Percentiles rank a stretch among this genome's conserved stretches.
phyloP scores from a whole-genome alignment of 2,888 invertebrate genomes.

The Bombylius major region DNA sequence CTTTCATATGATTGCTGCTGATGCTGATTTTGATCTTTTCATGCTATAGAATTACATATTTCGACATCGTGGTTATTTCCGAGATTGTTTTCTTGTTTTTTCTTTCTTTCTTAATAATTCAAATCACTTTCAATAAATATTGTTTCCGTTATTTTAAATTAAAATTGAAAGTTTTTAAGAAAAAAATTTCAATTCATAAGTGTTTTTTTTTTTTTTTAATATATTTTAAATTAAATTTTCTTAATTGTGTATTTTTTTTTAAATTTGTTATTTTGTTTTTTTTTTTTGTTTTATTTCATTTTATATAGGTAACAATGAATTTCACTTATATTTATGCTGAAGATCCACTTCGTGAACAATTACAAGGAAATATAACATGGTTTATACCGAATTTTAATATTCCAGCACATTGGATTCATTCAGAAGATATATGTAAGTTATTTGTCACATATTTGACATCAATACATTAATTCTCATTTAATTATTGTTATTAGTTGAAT shows the following conservation, averaged over 20 bases:
- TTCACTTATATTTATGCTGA: conserved; percentile 78
- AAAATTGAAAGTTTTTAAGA: too few species aligned
- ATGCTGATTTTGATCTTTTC: too few species aligned
- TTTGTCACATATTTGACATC: conserved; percentile 12
- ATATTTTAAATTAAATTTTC: background rate
- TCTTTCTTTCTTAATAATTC: too few species aligned
- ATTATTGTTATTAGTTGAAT: too few species aligned
- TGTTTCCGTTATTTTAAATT: too few species aligned
- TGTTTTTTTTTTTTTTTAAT: background rate
- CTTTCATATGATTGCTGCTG: background rate
- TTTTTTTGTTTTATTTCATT: background rate
- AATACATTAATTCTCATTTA: conserved; percentile 12
- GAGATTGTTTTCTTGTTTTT: too few species aligned
- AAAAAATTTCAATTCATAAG: too few species aligned
- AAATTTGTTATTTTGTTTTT: too few species aligned
- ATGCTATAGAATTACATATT: too few species aligned
- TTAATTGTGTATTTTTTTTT: too few species aligned
- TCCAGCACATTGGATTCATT: conserved; percentile 78
- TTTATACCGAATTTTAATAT: conserved; percentile 56
- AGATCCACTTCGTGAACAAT: conserved; percentile 66
- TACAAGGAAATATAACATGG: conserved; percentile 81
- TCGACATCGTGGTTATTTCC: too few species aligned
- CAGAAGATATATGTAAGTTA: conserved; percentile 66
- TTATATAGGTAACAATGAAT: conserved; percentile 66
- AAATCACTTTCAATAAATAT: too few species aligned